Conservation (phyloP, 1,140 invertebrate genomes). For the Drosophila carrolli region DNA sequence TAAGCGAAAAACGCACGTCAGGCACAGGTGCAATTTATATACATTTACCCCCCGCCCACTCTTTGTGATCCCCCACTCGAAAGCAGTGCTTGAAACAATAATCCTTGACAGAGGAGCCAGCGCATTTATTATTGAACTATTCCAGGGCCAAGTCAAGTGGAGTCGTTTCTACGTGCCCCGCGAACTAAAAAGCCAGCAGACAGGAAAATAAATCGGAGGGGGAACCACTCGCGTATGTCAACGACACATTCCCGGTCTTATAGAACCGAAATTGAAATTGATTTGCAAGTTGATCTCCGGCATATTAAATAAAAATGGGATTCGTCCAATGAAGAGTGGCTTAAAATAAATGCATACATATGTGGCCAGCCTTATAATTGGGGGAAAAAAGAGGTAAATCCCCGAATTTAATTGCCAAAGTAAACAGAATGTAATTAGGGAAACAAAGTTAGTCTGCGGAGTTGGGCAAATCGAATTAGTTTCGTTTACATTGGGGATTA, state of each 20-base stretch:
- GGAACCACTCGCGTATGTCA: slow-evolving; percentile 40
- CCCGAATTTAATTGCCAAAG: slow-evolving; percentile 42
- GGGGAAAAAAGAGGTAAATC: slow-evolving; percentile 5
- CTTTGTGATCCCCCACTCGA: not conserved
- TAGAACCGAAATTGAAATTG: slow-evolving; percentile 65
- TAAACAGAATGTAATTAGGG: slow-evolving; percentile 50
- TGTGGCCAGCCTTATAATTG: not conserved
- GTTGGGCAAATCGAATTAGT: slow-evolving; percentile 66
- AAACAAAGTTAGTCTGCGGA: slow-evolving; percentile 47
- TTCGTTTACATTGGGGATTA: slow-evolving; percentile 68
- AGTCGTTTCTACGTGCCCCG: slow-evolving; percentile 63
- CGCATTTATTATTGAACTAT: slow-evolving; percentile 81
- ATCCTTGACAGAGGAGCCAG: slow-evolving; percentile 69
- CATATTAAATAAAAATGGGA: slow-evolving; percentile 65
- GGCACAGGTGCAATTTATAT: slow-evolving; percentile 80
- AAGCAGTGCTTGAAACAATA: slow-evolving; percentile 70
- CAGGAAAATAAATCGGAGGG: slow-evolving; percentile 16
- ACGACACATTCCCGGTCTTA: slow-evolving; percentile 9
- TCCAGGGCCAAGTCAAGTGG: slow-evolving; percentile 59
- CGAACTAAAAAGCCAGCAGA: slow-evolving; percentile 23
- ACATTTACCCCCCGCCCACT: slow-evolving; percentile 1
- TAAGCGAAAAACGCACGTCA: slow-evolving; percentile 40
- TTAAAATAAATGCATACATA: slow-evolving; percentile 31
- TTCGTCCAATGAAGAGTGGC: slow-evolving; percentile 27
- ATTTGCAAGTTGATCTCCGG: slow-evolving; percentile 66